These are phyloP conservation scores for Hemitrygon akajei DNA, from an alignment of 2,797 vertebrate species.

Conservation along the genomic window DNA sequence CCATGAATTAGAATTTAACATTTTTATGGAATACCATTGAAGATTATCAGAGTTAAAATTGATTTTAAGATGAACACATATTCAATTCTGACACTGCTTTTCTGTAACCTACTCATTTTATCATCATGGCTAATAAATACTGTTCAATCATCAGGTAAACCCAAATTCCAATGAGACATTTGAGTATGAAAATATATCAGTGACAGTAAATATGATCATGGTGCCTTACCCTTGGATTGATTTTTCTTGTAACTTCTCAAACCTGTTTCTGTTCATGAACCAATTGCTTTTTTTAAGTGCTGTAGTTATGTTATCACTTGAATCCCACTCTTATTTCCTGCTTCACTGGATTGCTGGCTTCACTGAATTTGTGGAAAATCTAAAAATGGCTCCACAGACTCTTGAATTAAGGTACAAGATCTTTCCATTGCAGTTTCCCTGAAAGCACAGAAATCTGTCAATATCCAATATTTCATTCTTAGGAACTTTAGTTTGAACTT, in stretches of 20 bases:
- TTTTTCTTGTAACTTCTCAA: slow-evolving; percentile 24
- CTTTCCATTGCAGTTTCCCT: neutral
- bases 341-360: slow-evolving; percentile 20
- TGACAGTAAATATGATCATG: slow-evolving; percentile 16
- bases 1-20: neutral
- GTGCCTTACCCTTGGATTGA: slow-evolving; percentile 16
- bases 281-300: slow-evolving; percentile 19
- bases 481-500: neutral
- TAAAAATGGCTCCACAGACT: neutral
- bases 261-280: slow-evolving; percentile 26
- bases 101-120: neutral
- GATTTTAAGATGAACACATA: neutral
- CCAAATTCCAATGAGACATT: neutral
- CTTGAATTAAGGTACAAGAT: neutral
- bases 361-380: slow-evolving; percentile 29
- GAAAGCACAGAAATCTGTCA: neutral
- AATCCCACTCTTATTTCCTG: slow-evolving; percentile 10
- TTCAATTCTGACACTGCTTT: slow-evolving; percentile 22
- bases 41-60: neutral
- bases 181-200: slow-evolving; percentile 21
- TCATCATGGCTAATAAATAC: slow-evolving; percentile 28
- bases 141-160: slow-evolving; percentile 13
- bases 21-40: neutral
- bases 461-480: neutral
- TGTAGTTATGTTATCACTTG: neutral